Percentiles rank a stretch among this genome's conserved stretches.
phyloP scores from a whole-genome alignment of 2,888 invertebrate genomes.

The Odontomyia ornata region DNA sequence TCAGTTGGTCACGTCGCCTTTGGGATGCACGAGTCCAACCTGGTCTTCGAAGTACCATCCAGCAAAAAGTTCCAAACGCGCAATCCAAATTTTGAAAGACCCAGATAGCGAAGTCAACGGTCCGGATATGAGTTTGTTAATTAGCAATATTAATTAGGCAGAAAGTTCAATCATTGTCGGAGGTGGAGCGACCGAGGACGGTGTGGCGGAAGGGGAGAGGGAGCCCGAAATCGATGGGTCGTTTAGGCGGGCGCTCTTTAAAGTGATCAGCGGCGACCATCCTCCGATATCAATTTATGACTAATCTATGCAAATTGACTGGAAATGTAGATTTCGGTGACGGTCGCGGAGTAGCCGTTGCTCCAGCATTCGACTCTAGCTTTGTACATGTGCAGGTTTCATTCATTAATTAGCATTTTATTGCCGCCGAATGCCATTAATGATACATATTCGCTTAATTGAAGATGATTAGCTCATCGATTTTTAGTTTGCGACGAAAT shows the following conservation, averaged over 20 bases:
- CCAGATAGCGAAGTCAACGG: constrained; percentile 32
- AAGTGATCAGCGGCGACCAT: neutral
- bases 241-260: constrained; percentile 1
- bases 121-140: constrained; percentile 40
- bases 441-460: constrained; percentile 29
- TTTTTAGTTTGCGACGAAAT: neutral
- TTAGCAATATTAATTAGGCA: constrained; percentile 42
- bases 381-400: constrained; percentile 12
- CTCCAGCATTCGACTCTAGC: neutral
- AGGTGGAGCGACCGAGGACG: neutral
- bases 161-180: neutral
- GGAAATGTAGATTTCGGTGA: constrained; percentile 22
- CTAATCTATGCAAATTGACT: constrained; percentile 13
- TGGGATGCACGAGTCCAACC: neutral
- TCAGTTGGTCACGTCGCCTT: neutral
- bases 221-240: neutral
- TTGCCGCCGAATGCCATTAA: constrained; percentile 21
- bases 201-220: neutral
- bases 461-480: constrained; percentile 34
- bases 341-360: neutral
- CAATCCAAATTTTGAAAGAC: neutral
- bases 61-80: constrained; percentile 7
- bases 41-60: neutral
- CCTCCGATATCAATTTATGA: constrained; percentile 15
- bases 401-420: constrained; percentile 36